Percentiles rank a stretch among this genome's conserved stretches.
These are phyloP conservation scores for Tichodroma muraria DNA, from an alignment of 2,113 vertebrate species.

Conservation along the genomic window DNA sequence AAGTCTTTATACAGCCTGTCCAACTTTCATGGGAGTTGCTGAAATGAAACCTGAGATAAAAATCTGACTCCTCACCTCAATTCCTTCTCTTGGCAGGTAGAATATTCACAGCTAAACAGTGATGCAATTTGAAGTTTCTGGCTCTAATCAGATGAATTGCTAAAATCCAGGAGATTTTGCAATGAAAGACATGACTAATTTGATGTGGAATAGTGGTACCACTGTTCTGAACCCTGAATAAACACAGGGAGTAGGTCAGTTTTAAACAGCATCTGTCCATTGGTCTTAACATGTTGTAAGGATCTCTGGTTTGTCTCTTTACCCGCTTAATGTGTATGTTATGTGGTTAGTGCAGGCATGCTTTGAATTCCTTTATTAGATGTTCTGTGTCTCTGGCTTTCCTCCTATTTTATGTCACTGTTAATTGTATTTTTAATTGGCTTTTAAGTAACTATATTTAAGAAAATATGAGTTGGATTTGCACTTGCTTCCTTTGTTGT, in stretches of 20 bases:
- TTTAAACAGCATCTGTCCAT: not conserved
- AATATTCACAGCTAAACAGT: conserved; percentile 3
- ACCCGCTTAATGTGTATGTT: not conserved
- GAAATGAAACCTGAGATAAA: conserved; percentile 50
- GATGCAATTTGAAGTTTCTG: conserved; percentile 15
- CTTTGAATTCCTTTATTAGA: not conserved
- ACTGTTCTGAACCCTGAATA: not conserved
- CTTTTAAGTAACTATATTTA: not conserved
- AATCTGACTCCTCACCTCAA: conserved; percentile 48
- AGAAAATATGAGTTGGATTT: not conserved
- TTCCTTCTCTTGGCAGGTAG: not conserved
- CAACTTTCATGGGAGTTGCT: conserved; percentile 31
- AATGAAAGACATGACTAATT: not conserved
- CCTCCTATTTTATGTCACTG: not conserved
- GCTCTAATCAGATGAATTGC: conserved; percentile 21
- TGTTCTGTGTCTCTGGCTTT: not conserved
- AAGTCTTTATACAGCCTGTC: not conserved
- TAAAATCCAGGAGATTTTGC: conserved; percentile 38
- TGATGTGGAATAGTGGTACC: not conserved
- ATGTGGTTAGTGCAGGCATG: not conserved
- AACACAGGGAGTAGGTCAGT: not conserved
- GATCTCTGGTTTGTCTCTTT: not conserved
- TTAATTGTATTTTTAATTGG: not conserved
- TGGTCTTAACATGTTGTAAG: not conserved
- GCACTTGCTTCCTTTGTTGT: not conserved